Base-by-base conservation (phyloP, 1,140 invertebrate species). In the Dinoponera quadriceps region DNA sequence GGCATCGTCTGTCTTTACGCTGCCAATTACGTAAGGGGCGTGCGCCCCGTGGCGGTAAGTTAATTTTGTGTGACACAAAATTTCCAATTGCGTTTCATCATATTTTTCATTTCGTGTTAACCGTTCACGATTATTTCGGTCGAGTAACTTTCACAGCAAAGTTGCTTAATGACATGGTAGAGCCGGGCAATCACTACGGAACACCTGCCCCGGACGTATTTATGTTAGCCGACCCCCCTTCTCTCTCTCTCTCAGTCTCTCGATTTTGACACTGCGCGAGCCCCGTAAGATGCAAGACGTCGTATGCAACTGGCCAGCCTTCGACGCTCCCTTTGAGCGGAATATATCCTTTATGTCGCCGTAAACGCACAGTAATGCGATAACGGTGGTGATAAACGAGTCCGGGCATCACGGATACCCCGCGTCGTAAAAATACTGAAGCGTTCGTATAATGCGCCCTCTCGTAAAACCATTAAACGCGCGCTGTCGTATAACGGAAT, bases 151-250 rank as follows among this genome's bases (percentile, higher is more conserved):
- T 84, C 57, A 84, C 75, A 62, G 44, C 25, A 71, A 75, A 81
- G 75, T 81, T 84, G 59, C 55, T 69, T 80, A 84, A 84, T 84
- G 78, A 73, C 14, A 57, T 16, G 68, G 83, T 38, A 60, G 55
- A 63, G 59, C 44, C 49, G 80, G 60, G 74, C 78, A 87, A 87
- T 87, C 85, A 87, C 84, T 87, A 82, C 72, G 72, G 60, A 77
- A 85, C 85, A 87, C 85, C 84, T 87, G 85, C 72, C 60, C 66
- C 73, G 68, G 83, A 83, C 75, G 60, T 85, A 75, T 78, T 85
- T 86, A 86, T 82, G 71, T 85, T 82, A 69, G 33, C 65, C 63
- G 75, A 57, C 54, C 29, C 27, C 33, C 7, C 55, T 22, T 38
- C 25, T 54, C 62, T 63, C 16, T 18, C 65, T 48, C 63, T 82